A percentile compares a stretch with the other conserved stretches of the same genome.
Evolutionary conservation across 2,888 invertebrate genomes (phyloP).

Genomic region (Neoascia interrupta): DNA sequence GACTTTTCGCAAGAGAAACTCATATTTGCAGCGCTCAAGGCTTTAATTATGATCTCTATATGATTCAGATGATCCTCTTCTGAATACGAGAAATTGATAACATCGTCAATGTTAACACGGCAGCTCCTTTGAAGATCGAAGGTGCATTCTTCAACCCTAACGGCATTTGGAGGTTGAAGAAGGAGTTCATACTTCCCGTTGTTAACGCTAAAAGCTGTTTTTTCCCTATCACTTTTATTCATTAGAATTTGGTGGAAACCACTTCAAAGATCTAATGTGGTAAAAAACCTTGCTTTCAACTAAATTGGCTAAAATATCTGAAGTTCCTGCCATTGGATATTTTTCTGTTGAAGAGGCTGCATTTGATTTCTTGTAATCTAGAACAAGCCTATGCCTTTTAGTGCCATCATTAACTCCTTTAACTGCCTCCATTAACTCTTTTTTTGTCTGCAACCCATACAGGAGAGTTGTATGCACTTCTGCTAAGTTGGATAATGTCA

Average conservation of each 20-base stretch:
- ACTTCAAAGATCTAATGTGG: too few species aligned
- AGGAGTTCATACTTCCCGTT: constrained; percentile 22
- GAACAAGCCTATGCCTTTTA: not conserved
- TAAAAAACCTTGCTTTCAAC: too few species aligned
- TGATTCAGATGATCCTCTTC: constrained; percentile 13
- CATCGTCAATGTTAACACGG: constrained; percentile 21
- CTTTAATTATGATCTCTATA: constrained; percentile 2
- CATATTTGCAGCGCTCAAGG: constrained; percentile 3
- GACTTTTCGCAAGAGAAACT: not conserved
- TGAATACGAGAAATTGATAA: too few species aligned
- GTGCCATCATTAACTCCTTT: too few species aligned
- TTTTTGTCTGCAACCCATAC: constrained; percentile 12
- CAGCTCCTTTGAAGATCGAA: constrained; percentile 14
- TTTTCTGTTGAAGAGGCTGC: not conserved
- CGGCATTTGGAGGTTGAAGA: constrained; percentile 9
- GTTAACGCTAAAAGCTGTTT: not conserved
- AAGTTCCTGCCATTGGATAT: too few species aligned
- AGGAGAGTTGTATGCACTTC: constrained; percentile 22
- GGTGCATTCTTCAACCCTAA: too few species aligned
- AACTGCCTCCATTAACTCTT: not conserved
- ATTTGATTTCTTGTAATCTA: not conserved
- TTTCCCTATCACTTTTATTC: not conserved
- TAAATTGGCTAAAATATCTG: too few species aligned
- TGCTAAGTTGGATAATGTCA: constrained; percentile 9
- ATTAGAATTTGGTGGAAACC: too few species aligned